Base-by-base conservation (phyloP, 2,797 vertebrate genomes). In the Hephaestus fuliginosus region DNA sequence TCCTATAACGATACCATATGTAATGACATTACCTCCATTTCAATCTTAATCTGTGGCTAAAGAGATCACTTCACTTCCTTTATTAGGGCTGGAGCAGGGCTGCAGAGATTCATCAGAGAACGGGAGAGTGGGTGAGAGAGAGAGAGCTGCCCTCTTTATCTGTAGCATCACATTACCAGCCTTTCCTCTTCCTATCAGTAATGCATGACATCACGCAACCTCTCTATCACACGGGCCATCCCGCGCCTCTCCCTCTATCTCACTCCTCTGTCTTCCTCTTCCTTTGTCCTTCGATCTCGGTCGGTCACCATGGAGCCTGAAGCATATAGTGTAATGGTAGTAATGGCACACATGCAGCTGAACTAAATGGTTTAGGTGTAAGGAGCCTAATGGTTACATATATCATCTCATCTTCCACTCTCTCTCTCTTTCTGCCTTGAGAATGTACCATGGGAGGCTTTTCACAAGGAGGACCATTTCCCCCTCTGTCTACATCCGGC, bases 281-380 rank as follows among this genome's bases (percentile, higher is more conserved):
- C 66, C 62, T 62, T 10, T 81, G 69, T 88, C 80, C 60, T 49
- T 39, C 74, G 52, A 52, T 84, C 70, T 51, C 30, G 30, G 78
- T 75, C 65, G 7, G 13, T 88, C 76, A 65, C 74, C 49, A 73
- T 43, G 61, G 67, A 30, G 80, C 87, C 79, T 58, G 33, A 62
- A 88, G 84, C 80, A 43, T 73, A 86, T 55, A 77, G 66, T 70
- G 58, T 87, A 89, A 91, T 89, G 86, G 82, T 58, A 52, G 55
- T 72, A 83, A 87, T 86, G 84, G 57, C 83, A 82, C 74, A 88
- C 73, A 80, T 88, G 85, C 80, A 83, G 84, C 90, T 86, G 84
- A 86, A 88, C 75, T 61, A 86, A 91, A 79, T 86, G 78, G 91
- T 88, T 90, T 74, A 76, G 84, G 75, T 84, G 83, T 86, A 81